Evolutionary conservation across 2,888 invertebrate genomes (phyloP).

Genomic region (Alcis repandata): DNA sequence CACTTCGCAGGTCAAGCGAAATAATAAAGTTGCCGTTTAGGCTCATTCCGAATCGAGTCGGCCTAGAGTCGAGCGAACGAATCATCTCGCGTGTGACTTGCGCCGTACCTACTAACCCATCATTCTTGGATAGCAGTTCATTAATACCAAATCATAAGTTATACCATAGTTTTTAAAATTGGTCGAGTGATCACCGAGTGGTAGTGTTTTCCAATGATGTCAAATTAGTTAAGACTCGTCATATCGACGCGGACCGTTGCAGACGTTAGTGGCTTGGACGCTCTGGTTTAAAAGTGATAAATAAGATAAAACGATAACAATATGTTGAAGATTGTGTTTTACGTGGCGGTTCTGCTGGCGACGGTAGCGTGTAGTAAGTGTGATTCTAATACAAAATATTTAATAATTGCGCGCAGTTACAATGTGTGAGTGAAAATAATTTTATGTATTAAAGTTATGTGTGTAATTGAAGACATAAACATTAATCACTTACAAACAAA

Average conservation of each 20-base stretch:
- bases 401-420: neutral
- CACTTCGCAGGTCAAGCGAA: slow-evolving; percentile 21
- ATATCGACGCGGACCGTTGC: slow-evolving; percentile 46
- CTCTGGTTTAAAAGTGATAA: slow-evolving; percentile 18
- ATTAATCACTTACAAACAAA: neutral
- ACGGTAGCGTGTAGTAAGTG: slow-evolving; percentile 59
- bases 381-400: slow-evolving; percentile 33
- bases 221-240: slow-evolving; percentile 28
- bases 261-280: slow-evolving; percentile 40
- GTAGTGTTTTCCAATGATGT: slow-evolving; percentile 30
- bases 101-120: slow-evolving; percentile 16
- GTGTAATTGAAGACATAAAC: neutral
- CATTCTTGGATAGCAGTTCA: slow-evolving; percentile 9
- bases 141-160: slow-evolving; percentile 3
- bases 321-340: slow-evolving; percentile 51
- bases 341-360: slow-evolving; percentile 49
- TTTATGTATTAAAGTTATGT: no score
- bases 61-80: neutral
- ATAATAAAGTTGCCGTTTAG: slow-evolving; percentile 2
- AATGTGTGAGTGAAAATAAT: no score
- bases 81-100: slow-evolving; percentile 1
- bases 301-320: slow-evolving; percentile 46
- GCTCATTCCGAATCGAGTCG: slow-evolving; percentile 2
- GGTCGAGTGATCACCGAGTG: slow-evolving; percentile 26
- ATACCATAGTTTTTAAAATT: slow-evolving; percentile 15